These are phyloP conservation scores for Drosophila formosana DNA, from an alignment of 2,888 invertebrate genomes.

Conservation along the genomic window DNA sequence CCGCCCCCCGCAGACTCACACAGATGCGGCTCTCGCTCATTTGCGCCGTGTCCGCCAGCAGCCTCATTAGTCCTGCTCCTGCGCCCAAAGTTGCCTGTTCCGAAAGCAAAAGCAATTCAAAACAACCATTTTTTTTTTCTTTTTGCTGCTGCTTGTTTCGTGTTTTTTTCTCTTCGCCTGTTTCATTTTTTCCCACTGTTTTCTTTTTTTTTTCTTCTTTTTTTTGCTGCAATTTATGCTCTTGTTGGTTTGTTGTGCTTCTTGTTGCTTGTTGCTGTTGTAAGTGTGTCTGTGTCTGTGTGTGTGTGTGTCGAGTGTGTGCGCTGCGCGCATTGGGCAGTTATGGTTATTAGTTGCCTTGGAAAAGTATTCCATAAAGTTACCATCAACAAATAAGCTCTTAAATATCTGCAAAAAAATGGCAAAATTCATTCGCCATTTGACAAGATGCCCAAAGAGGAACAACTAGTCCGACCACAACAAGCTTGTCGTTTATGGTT, in stretches of 20 bases:
- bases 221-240: constrained; percentile 51
- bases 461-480: background rate
- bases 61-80: constrained; percentile 66
- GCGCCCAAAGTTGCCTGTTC: constrained; percentile 56
- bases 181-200: constrained; percentile 5
- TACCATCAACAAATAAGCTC: constrained; percentile 42
- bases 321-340: constrained; percentile 31
- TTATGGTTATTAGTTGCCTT: constrained; percentile 35
- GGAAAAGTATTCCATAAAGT: constrained; percentile 19
- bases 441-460: background rate
- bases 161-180: constrained; percentile 19
- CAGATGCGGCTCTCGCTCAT: constrained; percentile 47
- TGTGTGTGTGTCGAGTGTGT: constrained; percentile 13
- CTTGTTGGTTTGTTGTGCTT: constrained; percentile 34
- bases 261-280: constrained; percentile 18
- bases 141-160: background rate
- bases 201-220: constrained; percentile 8
- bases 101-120: constrained; percentile 62
- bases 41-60: constrained; percentile 59
- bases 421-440: constrained; percentile 2
- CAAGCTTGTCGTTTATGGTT: constrained; percentile 9
- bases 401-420: constrained; percentile 4
- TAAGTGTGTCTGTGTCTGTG: constrained; percentile 4
- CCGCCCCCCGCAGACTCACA: background rate
- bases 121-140: constrained; percentile 51